Evolutionary conservation across 2,797 vertebrate genomes (phyloP), one percentile per base, ranked within the genome.

Genomic region (Neostethus bicornis): DNA sequence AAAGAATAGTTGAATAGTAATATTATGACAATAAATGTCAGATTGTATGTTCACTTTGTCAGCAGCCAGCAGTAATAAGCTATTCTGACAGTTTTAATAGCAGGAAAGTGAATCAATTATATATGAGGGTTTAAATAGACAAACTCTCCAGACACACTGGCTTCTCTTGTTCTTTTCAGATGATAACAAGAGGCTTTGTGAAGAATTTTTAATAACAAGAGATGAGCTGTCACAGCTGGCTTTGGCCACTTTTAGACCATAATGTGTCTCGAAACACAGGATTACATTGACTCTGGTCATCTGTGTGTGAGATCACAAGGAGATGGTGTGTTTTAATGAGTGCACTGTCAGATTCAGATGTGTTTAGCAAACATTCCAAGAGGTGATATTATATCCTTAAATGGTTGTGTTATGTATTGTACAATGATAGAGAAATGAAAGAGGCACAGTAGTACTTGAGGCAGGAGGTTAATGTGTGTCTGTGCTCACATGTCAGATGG

Each of bases 401-500:
- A 64, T 72, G 41, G 56, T 41, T 41, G 59, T 56, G 51, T 47
- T 62, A 81, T 57, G 75, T 69, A 70, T 73, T 76, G 79, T 52
- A 50, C 61, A 65, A 77, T 67, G 45, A 60, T 41, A 68, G 52
- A 54, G 48, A 65, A 59, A 79, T 46, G 59, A 77, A 49, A 59
- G 70, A 69, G 67, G 60, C 71, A 53, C 69, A 71, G 81, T 54
- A 61, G 56, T 76, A 81, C 76, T 69, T 81, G 61, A 68, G 71
- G 66, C 77, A 54, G 67, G 71, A 85, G 85, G 85, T 85, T 86
- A 85, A 88, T 84, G 64, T 80, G 80, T 74, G 82, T 80, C 81
- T 83, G 56, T 77, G 76, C 79, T 80, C 80, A 78, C 81, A 83
- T 87, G 84, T 89, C 70, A 81, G 64, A 80, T 83, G 81, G 90